A percentile compares a stretch with the other conserved stretches of the same genome.
Evolutionary conservation across 1,140 invertebrate genomes (phyloP).

Genomic region (Stratiolaelaps scimitus): DNA sequence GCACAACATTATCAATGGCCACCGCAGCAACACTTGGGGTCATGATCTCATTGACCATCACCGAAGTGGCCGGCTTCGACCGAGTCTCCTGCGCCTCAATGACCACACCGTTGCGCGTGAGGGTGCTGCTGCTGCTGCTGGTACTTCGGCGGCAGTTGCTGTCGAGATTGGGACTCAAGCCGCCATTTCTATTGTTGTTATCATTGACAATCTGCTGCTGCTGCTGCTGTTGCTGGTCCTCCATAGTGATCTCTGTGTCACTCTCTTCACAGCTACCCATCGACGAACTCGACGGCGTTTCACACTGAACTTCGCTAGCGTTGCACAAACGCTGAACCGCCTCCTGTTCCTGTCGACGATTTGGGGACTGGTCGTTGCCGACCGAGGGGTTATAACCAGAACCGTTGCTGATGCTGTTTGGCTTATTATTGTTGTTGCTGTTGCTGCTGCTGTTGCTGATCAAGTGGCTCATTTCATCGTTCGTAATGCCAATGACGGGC

Average conservation of each 20-base stretch:
- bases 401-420: neutral
- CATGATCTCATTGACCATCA: too few relatives aligned
- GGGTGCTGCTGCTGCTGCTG: too few relatives aligned
- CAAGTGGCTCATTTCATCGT: too few relatives aligned
- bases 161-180: too few relatives aligned
- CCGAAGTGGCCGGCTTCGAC: too few relatives aligned
- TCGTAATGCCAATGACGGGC: neutral
- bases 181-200: neutral
- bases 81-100: too few relatives aligned
- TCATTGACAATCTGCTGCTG: neutral
- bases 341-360: too few relatives aligned
- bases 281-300: conserved; percentile 19
- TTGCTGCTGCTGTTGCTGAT: neutral
- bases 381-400: too few relatives aligned
- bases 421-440: neutral
- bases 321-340: too few relatives aligned
- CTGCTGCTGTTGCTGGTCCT: neutral
- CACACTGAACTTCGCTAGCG: neutral
- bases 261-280: conserved; percentile 24
- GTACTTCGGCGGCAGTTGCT: too few relatives aligned
- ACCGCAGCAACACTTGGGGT: neutral
- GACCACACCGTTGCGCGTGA: too few relatives aligned
- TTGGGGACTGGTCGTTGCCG: too few relatives aligned
- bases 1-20: neutral
- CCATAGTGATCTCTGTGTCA: conserved; percentile 6